Base-by-base conservation (phyloP, 2,888 invertebrate genomes). In the Papilio gigon region DNA sequence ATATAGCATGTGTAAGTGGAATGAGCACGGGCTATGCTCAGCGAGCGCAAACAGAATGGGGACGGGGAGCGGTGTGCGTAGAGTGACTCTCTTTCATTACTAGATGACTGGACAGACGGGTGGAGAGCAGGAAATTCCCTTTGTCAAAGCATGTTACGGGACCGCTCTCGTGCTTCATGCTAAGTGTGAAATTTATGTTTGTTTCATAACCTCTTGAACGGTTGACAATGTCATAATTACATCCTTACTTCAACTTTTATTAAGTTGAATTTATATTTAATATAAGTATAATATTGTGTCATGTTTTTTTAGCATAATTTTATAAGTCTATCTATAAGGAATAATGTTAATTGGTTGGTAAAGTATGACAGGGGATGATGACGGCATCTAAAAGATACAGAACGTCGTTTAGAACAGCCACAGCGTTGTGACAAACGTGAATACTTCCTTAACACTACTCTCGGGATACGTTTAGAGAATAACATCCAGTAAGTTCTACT, bases 51-150 rank as follows among this genome's bases (percentile, higher is more conserved):
- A 83, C 78, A 82, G 81, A 84, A 84, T 72, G 78, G 74, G 78
- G 78, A 73, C 76, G 75, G 77, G 78, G 60, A 68, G 72, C 63
- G 70, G 68, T 70, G 66, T 53, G 59, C 66, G 68, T 72, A 22
- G 78, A 81, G 83, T 78, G 83, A 74, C 75, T 76, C 77, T 65
- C 74, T 75, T 84, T 84, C 89, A 90, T 90, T 89, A 89, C 84
- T 83, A 83, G 85, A 88, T 88, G 88, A 84, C 83, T 82, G 84
- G 79, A 75, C 80, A 74, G 80, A 80, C 80, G 83, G 77, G 79
- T 79, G 80, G 80, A 84, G 84, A 81, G 80, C 83, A 78, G 81
- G 78, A 77, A 78, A 81, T 81, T 85, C 76, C 82, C 88, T 89
- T 90, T 90, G 89, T 89, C 82, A 78, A 73, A 78, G 74, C 77